Percentiles rank a stretch among this genome's conserved stretches.
Evolutionary conservation across 1,140 invertebrate genomes (phyloP).

Genomic region (Drosophila suzukii): DNA sequence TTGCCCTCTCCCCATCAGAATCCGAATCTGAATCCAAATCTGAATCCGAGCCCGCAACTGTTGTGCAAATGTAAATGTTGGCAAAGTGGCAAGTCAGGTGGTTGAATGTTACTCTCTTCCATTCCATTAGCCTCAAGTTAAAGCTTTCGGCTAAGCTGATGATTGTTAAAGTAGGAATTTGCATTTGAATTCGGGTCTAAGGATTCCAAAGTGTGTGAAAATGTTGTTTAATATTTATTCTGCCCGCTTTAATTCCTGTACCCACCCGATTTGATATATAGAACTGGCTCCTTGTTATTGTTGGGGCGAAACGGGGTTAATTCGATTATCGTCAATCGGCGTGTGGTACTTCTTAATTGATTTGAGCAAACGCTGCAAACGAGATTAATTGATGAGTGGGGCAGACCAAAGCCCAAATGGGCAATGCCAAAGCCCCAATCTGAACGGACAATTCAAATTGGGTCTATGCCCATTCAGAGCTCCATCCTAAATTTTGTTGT

Average conservation of each 20-base stretch:
- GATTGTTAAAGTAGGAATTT: constrained; percentile 47
- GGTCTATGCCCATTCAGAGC: constrained; percentile 9
- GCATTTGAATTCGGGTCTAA: constrained; percentile 14
- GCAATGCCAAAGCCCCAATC: constrained; percentile 13
- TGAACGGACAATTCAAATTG: constrained; percentile 56
- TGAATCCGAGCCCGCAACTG: constrained; percentile 28
- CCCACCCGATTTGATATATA: constrained; percentile 10
- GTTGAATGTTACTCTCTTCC: constrained; percentile 43
- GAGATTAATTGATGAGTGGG: constrained; percentile 66
- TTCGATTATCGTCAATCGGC: constrained; percentile 58
- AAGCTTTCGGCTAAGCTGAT: constrained; percentile 27
- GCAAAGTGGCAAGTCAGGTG: constrained; percentile 63
- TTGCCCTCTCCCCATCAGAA: constrained; percentile 13
- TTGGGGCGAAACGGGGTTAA: constrained; percentile 49
- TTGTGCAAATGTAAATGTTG: constrained; percentile 67
- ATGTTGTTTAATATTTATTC: not conserved
- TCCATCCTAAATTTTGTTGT: constrained; percentile 43
- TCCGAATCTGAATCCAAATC: constrained; percentile 18
- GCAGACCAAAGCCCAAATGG: constrained; percentile 20
- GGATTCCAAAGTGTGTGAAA: not conserved
- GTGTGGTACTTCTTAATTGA: constrained; percentile 58
- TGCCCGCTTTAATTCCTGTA: not conserved
- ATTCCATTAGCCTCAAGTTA: constrained; percentile 68
- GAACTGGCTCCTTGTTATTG: constrained; percentile 12
- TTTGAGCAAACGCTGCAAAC: constrained; percentile 60